These are phyloP conservation scores for Ploceus nigricollis DNA, from an alignment of 2,113 vertebrate species.

Conservation along the genomic window DNA sequence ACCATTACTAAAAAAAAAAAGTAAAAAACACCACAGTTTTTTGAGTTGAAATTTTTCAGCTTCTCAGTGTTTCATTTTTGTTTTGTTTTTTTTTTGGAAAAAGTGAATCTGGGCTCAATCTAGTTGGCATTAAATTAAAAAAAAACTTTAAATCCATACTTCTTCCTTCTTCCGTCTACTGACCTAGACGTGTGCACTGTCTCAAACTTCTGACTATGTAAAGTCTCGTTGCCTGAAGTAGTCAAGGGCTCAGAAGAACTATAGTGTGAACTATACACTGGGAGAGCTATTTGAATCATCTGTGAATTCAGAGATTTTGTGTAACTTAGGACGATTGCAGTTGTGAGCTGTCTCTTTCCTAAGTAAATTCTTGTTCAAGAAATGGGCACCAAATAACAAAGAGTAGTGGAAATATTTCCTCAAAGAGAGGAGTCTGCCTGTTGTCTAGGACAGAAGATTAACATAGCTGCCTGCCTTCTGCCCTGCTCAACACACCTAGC, in stretches of 20 bases:
- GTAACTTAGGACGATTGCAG: background rate
- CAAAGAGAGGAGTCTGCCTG: background rate
- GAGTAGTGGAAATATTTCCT: background rate
- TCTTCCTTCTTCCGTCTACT: background rate
- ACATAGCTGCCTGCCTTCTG: background rate
- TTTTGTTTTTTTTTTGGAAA: background rate
- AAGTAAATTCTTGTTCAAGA: background rate
- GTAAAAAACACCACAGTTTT: background rate
- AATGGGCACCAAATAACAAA: rapidly evolving
- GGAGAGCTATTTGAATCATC: background rate
- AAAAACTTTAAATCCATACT: background rate
- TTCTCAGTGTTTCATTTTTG: background rate
- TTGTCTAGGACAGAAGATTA: background rate
- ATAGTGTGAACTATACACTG: background rate
- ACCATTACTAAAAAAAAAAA: background rate
- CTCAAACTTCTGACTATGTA: background rate
- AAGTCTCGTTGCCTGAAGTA: background rate
- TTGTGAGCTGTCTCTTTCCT: background rate
- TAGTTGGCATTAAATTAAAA: background rate
- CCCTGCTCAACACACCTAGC: background rate
- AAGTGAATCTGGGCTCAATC: background rate
- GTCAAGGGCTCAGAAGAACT: background rate
- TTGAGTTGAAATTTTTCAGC: background rate
- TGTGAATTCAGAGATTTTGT: background rate
- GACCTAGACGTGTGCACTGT: background rate